Base-by-base conservation (phyloP, 2,113 vertebrate species). In the Sceloporus tristichus region DNA sequence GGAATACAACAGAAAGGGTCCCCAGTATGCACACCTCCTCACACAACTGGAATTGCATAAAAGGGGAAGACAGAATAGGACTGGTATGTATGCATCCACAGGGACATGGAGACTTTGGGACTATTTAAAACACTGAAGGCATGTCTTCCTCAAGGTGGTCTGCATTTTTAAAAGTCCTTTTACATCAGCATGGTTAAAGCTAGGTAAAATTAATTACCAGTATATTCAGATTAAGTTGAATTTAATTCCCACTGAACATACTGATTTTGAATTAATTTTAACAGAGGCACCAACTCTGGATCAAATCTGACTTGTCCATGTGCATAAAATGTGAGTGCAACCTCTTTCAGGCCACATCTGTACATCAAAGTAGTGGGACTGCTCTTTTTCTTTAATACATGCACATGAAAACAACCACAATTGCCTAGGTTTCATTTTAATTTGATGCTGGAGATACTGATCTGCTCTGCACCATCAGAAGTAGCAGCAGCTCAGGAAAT, bases 401-500 rank as follows among this genome's bases (percentile, higher is more conserved):
- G 23, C 21, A 38, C 11, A 42, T 18, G 9, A 25, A 23, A 84
- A 74, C n/a, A 59, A 34, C 29, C n/a, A 56, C 16, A 71, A 62
- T 18, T 66, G 65, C 42, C 42, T 74, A 54, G 18, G 1, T 9
- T 66, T 84, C 82, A 29, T 53, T 38, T 53, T 71, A 56, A 25
- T 85, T 66, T 53, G 62, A n/a, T 79, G 48, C 23, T 40, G 48
- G 23, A 71, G 42, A 19, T 71, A 78, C 85, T 90, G 70, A 77
- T 83, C 89, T 81, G 70, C 27, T 87, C 86, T 89, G 73, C 62
- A 7, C 0, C 81, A 83, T 86, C 77, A 9, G 38, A 90, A 86
- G 79, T 70, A 84, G 53, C 40, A 76, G 77, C 90, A 91, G 82
- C 21, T 85, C 13, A 59, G 79, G 73, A 84, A 82, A 84, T 68